phyloP scores from a whole-genome alignment of 2,113 vertebrate species.

The Tinamus guttatus region DNA sequence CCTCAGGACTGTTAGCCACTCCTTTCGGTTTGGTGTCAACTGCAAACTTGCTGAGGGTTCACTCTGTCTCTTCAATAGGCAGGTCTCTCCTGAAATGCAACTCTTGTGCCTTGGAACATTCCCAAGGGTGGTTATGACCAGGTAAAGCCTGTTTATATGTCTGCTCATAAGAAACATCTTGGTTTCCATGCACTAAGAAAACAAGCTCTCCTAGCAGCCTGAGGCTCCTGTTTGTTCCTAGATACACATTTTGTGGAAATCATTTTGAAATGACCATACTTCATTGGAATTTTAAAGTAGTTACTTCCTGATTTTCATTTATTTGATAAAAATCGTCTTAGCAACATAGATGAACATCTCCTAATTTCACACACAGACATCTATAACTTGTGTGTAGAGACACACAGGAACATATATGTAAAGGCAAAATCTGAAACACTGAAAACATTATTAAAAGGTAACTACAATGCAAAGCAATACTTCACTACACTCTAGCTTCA shows the following conservation, averaged over 20 bases:
- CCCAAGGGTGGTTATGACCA: not conserved
- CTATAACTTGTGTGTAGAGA: not conserved
- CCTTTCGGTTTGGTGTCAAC: too few species aligned
- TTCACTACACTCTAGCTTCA: not conserved
- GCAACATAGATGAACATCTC: not conserved
- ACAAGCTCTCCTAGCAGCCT: not conserved
- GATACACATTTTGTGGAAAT: rapidly evolving
- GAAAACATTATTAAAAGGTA: not conserved
- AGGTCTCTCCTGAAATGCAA: not conserved
- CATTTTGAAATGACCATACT: not conserved
- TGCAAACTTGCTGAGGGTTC: too few species aligned
- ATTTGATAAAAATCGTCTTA: not conserved
- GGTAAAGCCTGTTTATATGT: not conserved
- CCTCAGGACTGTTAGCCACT: too few species aligned
- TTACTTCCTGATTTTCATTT: not conserved
- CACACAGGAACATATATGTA: not conserved
- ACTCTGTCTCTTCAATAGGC: not conserved
- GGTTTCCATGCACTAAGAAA: not conserved
- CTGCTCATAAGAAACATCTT: not conserved
- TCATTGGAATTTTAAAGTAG: not conserved
- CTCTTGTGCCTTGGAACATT: not conserved
- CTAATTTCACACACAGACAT: not conserved
- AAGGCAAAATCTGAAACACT: not conserved
- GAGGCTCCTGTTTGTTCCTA: not conserved
- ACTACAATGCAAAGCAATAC: not conserved